Conservation (phyloP, 1,140 invertebrate genomes). For the Dufourea novaeangliae region DNA sequence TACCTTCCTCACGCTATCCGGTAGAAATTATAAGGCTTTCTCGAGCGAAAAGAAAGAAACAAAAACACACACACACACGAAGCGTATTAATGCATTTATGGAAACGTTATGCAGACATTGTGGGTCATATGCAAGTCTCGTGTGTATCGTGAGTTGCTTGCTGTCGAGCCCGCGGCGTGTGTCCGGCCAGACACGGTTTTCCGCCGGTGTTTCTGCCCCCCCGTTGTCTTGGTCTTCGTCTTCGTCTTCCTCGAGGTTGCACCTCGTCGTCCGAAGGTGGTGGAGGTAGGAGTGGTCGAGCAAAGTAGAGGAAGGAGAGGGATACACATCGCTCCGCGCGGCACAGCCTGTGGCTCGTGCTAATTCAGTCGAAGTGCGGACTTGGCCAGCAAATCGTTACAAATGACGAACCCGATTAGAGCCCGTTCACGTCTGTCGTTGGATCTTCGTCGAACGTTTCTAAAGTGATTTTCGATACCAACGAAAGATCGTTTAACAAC, state of each 20-base stretch:
- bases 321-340: slow-evolving; percentile 46
- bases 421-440: slow-evolving; percentile 4
- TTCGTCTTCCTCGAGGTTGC: slow-evolving; percentile 47
- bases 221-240: slow-evolving; percentile 11
- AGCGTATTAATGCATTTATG: slow-evolving; percentile 16
- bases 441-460: not conserved
- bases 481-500: too few species aligned
- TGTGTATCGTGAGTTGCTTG: slow-evolving; percentile 10
- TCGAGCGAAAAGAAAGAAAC: not conserved
- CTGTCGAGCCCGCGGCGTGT: too few species aligned
- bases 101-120: slow-evolving; percentile 37
- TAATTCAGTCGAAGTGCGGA: slow-evolving; percentile 75
- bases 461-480: too few species aligned
- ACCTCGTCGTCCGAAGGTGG: slow-evolving; percentile 50
- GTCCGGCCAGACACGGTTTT: slow-evolving; percentile 35
- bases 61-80: not conserved
- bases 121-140: slow-evolving; percentile 35
- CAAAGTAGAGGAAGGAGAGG: slow-evolving; percentile 43
- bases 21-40: not conserved
- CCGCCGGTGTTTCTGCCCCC: slow-evolving; percentile 25
- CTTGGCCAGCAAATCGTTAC: slow-evolving; percentile 65
- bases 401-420: slow-evolving; percentile 52
- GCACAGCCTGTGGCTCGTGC: slow-evolving; percentile 69
- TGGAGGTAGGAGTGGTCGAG: slow-evolving; percentile 55
- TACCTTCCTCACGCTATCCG: not conserved